Base-by-base conservation (phyloP, 2,113 vertebrate species). In the Thymallus thymallus region DNA sequence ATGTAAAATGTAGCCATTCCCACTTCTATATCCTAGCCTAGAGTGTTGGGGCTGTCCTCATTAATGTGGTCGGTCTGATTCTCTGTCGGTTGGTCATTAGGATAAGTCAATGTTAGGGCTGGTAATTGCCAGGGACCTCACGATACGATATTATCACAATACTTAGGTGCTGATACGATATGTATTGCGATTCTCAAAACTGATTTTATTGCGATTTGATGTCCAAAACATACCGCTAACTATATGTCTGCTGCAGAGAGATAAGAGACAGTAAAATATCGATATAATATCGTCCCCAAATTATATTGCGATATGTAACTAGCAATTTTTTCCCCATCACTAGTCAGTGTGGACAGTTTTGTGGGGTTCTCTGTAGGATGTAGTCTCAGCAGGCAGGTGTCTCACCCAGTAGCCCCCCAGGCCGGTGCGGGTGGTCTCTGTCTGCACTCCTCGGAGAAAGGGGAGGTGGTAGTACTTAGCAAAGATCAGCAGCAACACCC, bases 381-480 rank as follows among this genome's bases (percentile, higher is more conserved):
- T 41, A 41, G 35, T 41, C 35, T 41, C 12, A n/a, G 64, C 18
- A 18, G 71, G 74, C 32, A n/a, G 69, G 55, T 20, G 4, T 77
- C 94, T 95, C 80, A 96, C 95, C 94, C 92, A 94, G 87, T 92
- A 95, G 71, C 94, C 95, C 26, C 92, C 94, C 60, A 96, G 89
- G 29, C 94, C 94, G 0, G 98, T 99, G 80, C 98, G 93, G 0
- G 97, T 99, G 86, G 95, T 97, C 79, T 98, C 95, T 0, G 97
- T 99, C 92, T 96, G 94, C 78, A 96, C 91, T 72, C 94, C 94
- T 51, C 95, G 92, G 71, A 96, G 91, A 76, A 95, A 96, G 1
- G 96, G 95, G 72, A 97, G 92, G 87, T 96, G 96, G 86, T 93
- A 96, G 88, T 97, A 98, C 86, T 96, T 98, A 87, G 95, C 92